These are phyloP conservation scores for Copsychus sechellarum DNA, from an alignment of 2,113 vertebrate genomes.

Conservation along the genomic window DNA sequence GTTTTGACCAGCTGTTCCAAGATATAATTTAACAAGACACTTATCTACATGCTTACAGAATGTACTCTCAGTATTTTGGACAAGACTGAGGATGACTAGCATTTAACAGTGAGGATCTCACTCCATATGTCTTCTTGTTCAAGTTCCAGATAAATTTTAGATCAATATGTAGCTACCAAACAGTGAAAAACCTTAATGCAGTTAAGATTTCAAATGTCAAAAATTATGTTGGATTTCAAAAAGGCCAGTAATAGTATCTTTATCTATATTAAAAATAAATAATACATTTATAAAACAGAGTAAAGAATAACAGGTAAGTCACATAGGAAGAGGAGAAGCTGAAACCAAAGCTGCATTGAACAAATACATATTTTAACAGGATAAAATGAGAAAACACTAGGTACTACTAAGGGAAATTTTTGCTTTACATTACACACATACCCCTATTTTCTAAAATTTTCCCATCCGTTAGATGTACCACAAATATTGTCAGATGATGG, in stretches of 20 bases:
- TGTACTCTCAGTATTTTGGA: background rate
- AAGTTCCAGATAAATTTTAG: background rate
- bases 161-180: background rate
- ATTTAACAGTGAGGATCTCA: background rate
- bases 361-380: background rate
- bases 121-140: background rate
- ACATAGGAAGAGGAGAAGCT: background rate
- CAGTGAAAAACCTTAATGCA: background rate
- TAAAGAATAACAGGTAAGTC: background rate
- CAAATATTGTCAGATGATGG: background rate
- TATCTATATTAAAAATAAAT: background rate
- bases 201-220: background rate
- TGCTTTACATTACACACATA: rapidly evolving
- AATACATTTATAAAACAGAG: background rate
- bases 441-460: background rate
- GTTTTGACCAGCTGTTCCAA: background rate
- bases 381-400: background rate
- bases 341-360: background rate
- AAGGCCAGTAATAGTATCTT: background rate
- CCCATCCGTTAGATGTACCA: background rate
- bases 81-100: background rate
- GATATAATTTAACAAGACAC: background rate
- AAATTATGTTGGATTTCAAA: background rate
- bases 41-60: background rate
- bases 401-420: background rate